A percentile compares a stretch with the other conserved stretches of the same genome.
Evolutionary conservation across 2,113 vertebrate genomes (phyloP).

Genomic region (Amphiprion ocellaris): DNA sequence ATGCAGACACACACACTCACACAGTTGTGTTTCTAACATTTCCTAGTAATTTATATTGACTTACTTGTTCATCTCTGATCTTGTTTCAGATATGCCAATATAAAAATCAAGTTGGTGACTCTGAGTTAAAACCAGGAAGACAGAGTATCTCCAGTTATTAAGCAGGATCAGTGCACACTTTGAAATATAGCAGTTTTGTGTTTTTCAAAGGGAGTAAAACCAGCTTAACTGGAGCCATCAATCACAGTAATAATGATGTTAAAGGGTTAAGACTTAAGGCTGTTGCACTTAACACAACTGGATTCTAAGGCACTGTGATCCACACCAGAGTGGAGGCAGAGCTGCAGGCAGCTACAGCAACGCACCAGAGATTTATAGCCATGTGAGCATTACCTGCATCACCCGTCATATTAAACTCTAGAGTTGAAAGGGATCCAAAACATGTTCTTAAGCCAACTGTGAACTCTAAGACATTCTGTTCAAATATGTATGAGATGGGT

Average conservation of each 20-base stretch:
- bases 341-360: conserved; percentile 34
- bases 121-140: background rate
- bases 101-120: conserved; percentile 4
- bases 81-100: background rate
- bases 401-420: background rate
- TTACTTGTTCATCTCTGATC: background rate
- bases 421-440: background rate
- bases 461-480: background rate
- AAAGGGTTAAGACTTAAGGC: conserved; percentile 13
- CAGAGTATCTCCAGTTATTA: background rate
- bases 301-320: conserved; percentile 20
- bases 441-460: background rate
- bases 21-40: too few relatives aligned
- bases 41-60: too few relatives aligned
- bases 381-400: conserved; percentile 28
- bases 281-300: conserved; percentile 11
- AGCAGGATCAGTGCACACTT: background rate
- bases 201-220: conserved; percentile 28
- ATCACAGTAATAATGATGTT: conserved; percentile 24
- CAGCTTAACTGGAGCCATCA: conserved; percentile 31
- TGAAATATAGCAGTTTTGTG: background rate
- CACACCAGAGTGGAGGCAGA: background rate
- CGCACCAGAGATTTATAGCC: conserved; percentile 53
- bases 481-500: background rate
- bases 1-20: too few relatives aligned